Evolutionary conservation across 2,797 vertebrate species (phyloP), one percentile per base, ranked within the genome.

Genomic region (Pipistrellus pipistrellus): DNA sequence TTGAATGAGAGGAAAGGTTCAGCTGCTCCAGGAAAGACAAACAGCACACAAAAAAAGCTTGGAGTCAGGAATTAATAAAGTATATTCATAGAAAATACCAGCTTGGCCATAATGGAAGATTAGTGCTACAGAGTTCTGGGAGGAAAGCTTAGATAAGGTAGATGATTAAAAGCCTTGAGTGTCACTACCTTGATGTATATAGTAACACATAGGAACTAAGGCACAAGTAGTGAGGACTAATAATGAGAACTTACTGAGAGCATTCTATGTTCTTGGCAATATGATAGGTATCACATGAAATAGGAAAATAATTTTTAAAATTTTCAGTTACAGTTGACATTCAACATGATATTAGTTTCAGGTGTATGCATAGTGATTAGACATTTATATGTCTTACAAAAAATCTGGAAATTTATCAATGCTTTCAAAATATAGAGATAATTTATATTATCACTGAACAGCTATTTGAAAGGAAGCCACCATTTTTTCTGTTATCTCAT

Each of bases 371-470:
- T 14, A 41, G 38, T 27, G 38, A 12, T 44, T 27, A 41, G 23
- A 44, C 6, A 72, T 72, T 72, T 72, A 72, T 72, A 72, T 44
- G 41, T 14, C 69, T 72, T 44, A 72, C 14, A 25, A 46, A 72
- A 88, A 83, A 82, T 53, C 18, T 75, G 44, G 55, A 85, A 84
- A 85, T 30, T 80, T 25, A 73, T 80, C 11, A 69, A 25, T 55
- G 32, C 6, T 95, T 92, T 89, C 72, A 38, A 81, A 92, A 91
- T 27, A 90, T 23, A 88, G n/a, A 57, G 62, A 55, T 25, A 80
- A 89, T 82, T 72, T 76, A 69, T 30, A 51, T 64, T 57, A 69
- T 72, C 48, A 62, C 55, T 90, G 51, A 21, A 91, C 15, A 80
- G 35, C 84, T 90, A 68, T 80, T 93, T 41, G 44, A 85, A 88